Percentiles rank a stretch among this genome's conserved stretches.
phyloP scores from a whole-genome alignment of 2,797 vertebrate genomes.

The Fistularia commersonii region DNA sequence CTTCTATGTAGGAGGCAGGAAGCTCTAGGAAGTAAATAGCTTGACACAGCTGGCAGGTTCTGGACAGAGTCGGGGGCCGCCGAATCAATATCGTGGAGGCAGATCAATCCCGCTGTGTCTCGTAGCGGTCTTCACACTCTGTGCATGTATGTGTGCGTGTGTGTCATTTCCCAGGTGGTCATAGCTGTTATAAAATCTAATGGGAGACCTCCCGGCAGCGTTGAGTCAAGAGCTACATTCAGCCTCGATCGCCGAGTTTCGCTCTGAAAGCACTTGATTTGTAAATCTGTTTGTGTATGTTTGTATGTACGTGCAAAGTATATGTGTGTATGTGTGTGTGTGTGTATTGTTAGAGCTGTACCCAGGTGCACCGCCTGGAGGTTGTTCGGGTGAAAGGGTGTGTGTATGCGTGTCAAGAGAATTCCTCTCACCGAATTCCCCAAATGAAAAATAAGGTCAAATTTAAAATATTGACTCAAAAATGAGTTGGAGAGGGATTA shows the following conservation, averaged over 20 bases:
- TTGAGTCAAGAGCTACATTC: constrained; percentile 6
- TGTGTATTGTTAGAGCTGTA: constrained; percentile 37
- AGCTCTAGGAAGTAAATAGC: constrained; percentile 56
- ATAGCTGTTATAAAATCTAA: constrained; percentile 38
- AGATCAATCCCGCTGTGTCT: constrained; percentile 54
- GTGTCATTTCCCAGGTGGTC: constrained; percentile 43
- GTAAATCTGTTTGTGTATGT: constrained; percentile 7
- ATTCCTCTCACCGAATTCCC: constrained; percentile 47
- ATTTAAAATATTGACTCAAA: constrained; percentile 40
- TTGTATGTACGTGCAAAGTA: constrained; percentile 12
- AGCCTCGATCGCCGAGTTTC: constrained; percentile 1
- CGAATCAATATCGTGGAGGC: constrained; percentile 64
- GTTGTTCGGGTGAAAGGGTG: constrained; percentile 25
- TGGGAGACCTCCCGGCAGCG: constrained; percentile 34
- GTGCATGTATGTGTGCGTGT: constrained; percentile 19
- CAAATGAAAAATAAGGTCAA: constrained; percentile 54
- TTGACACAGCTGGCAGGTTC: constrained; percentile 67
- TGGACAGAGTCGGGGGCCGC: constrained; percentile 56
- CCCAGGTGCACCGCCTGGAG: constrained; percentile 74
- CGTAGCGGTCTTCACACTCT: constrained; percentile 33
- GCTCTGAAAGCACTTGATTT: background rate
- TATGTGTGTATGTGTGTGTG: constrained; percentile 24
- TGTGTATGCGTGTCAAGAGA: constrained; percentile 30
- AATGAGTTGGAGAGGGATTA: background rate
- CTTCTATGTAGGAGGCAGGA: constrained; percentile 48